These are phyloP conservation scores for Gadus macrocephalus DNA, from an alignment of 2,113 vertebrate species.

Conservation along the genomic window DNA sequence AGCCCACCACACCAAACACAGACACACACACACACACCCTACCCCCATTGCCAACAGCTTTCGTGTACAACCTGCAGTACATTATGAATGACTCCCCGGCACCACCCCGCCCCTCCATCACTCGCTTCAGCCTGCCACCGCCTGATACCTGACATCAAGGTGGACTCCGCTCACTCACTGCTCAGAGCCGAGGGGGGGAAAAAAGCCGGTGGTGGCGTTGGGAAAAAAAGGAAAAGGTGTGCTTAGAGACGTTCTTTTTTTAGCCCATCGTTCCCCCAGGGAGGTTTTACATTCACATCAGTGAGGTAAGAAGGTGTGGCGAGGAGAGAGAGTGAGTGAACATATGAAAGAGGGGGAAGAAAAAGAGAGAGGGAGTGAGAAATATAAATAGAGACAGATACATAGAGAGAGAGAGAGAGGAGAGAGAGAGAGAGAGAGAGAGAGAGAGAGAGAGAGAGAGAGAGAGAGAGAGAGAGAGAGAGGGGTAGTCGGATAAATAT, in stretches of 20 bases:
- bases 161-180: conserved; percentile 49
- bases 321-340: background rate
- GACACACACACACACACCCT: background rate
- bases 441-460: background rate
- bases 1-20: no score
- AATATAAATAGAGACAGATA: background rate
- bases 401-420: background rate
- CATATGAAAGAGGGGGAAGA: background rate
- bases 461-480: background rate
- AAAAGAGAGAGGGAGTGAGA: background rate
- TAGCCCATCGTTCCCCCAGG: conserved; percentile 23
- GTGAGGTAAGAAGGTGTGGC: background rate
- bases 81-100: no score
- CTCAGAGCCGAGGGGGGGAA: background rate
- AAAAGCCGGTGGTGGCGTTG: conserved; percentile 46
- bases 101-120: background rate
- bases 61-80: background rate
- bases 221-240: conserved; percentile 37
- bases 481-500: background rate
- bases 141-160: conserved; percentile 61
- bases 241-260: conserved; percentile 51
- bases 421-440: background rate
- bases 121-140: conserved; percentile 9
- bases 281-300: background rate
- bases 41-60: background rate